These are phyloP conservation scores for Thymelicus sylvestris DNA, from an alignment of 2,888 invertebrate genomes.

Conservation along the genomic window DNA sequence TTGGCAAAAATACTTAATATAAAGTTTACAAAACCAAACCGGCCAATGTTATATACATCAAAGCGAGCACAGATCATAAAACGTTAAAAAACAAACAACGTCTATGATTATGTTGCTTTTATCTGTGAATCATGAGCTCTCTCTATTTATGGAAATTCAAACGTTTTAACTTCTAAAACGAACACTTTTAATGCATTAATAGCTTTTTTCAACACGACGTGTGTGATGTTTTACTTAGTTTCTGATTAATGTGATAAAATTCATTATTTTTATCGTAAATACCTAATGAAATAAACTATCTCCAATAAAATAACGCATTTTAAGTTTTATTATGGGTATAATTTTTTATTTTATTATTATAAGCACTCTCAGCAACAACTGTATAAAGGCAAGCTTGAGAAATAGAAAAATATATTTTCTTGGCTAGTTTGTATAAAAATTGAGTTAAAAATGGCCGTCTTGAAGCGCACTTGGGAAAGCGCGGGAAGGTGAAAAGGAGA, in stretches of 20 bases:
- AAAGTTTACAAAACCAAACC: constrained; percentile 22
- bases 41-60: constrained; percentile 13
- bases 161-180: neutral
- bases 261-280: no score
- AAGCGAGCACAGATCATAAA: constrained; percentile 33
- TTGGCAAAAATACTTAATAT: constrained; percentile 25
- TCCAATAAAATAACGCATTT: no score
- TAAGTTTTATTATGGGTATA: no score
- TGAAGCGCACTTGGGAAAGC: neutral
- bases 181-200: no score
- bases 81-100: constrained; percentile 24
- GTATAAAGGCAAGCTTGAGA: no score
- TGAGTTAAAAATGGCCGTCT: neutral
- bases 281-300: no score
- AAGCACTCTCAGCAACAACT: no score
- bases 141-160: constrained; percentile 13
- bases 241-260: no score
- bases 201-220: no score
- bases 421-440: neutral
- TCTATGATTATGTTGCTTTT: constrained; percentile 34
- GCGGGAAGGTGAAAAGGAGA: constrained; percentile 11
- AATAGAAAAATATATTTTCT: no score
- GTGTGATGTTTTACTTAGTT: no score
- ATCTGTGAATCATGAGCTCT: constrained; percentile 24
- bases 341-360: no score